Evolutionary conservation across 2,797 vertebrate genomes (phyloP), one percentile per base, ranked within the genome.

Genomic region (Hoplostethus atlanticus): DNA sequence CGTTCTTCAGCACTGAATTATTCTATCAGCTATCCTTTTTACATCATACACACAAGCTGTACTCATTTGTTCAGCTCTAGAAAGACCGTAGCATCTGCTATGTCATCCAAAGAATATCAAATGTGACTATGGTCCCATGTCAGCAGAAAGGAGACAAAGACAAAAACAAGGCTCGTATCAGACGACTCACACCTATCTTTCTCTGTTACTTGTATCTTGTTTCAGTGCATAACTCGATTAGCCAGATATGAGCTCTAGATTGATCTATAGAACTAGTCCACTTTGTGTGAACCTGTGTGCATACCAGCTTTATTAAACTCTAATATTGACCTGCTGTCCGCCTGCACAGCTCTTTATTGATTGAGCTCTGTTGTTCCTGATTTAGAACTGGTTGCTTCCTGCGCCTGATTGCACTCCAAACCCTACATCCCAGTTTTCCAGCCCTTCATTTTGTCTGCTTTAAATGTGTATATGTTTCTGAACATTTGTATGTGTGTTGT

Each of bases 201-300:
- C 15, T 53, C 12, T 6, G 8, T 59, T 64, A 6, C 2, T 8
- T 42, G 2, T 13, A 2, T 11, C 40, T 42, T 4, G 11, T 68
- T 55, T 46, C 3, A 54, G 40, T 40, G 34, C 1, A 7, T 31
- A 16, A 44, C 13, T 54, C 6, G 21, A 21, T 21, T 21, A 21
- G 21, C 21, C 21, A 21, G 21, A 21, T 21, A 21, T 1, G 1
- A 73, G 40, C 17, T 54, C 6, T 38, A 17, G 42, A 31, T 40
- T 68, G 59, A 12, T 42, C 10, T 42, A 11, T 12, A 42, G 40
- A 66, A 69, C 56, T 46, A 47, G 38, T 68, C 62, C 53, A 78
- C 76, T 63, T 55, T 69, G 34, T 28, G 6, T 81, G 77, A 90
- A 81, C 81, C 68, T 55, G 21, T 10, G 1, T n/a, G 42, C 64